A percentile compares a stretch with the other conserved stretches of the same genome.
These are phyloP conservation scores for Schizotus pectinicornis DNA, from an alignment of 2,888 invertebrate genomes.

Conservation along the genomic window DNA sequence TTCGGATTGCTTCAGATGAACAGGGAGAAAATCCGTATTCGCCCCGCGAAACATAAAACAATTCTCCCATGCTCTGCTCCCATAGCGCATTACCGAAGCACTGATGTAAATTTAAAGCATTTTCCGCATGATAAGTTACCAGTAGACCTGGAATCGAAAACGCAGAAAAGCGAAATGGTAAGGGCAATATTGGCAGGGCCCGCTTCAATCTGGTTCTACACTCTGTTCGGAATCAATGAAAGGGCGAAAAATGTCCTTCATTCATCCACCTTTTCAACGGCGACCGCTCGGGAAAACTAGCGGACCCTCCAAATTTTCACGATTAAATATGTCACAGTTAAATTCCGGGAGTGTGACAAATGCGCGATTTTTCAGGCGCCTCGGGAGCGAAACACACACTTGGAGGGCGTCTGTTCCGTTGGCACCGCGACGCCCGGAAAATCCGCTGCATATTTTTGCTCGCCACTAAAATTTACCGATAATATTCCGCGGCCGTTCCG, in stretches of 20 bases:
- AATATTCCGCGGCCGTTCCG: too few relatives aligned
- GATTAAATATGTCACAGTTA: slow-evolving; percentile 16
- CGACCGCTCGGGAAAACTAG: not conserved
- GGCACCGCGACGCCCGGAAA: too few relatives aligned
- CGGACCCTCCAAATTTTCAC: slow-evolving; percentile 3
- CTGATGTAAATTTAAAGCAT: slow-evolving; percentile 30
- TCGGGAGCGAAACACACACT: not conserved
- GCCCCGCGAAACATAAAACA: slow-evolving; percentile 26
- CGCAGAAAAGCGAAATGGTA: slow-evolving; percentile 21
- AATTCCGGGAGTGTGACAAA: slow-evolving; percentile 9
- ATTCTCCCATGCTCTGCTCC: slow-evolving; percentile 21
- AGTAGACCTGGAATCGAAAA: slow-evolving; percentile 23
- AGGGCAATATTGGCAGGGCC: slow-evolving; percentile 24
- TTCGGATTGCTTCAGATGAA: not conserved
- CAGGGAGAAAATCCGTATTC: not conserved
- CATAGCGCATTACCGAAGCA: slow-evolving; percentile 19
- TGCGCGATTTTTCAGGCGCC: slow-evolving; percentile 1
- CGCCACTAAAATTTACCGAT: too few relatives aligned
- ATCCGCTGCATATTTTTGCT: not conserved
- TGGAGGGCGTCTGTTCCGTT: too few relatives aligned
- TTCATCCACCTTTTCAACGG: slow-evolving; percentile 15
- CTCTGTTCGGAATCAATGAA: slow-evolving; percentile 14
- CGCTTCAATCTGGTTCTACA: slow-evolving; percentile 19
- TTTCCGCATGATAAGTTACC: slow-evolving; percentile 27
- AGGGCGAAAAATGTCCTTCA: slow-evolving; percentile 21